Conservation (phyloP, 2,888 invertebrate species). For the Falcaria lacertinaria region DNA sequence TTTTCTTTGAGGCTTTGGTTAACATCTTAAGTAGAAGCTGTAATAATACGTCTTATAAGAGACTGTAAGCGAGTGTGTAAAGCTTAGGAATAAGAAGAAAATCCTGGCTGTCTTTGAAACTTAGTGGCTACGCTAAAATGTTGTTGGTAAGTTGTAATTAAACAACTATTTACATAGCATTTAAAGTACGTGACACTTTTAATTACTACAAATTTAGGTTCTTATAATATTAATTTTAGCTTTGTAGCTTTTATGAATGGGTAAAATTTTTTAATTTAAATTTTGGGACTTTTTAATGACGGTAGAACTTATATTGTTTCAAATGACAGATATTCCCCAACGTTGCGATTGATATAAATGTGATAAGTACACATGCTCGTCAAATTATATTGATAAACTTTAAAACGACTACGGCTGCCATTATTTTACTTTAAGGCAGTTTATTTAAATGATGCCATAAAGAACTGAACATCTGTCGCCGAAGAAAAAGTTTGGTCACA, state of each 20-base stretch:
- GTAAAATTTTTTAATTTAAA: too few species aligned
- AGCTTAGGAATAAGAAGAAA: not conserved
- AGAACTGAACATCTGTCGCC: conserved; percentile 68
- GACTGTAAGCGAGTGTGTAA: not conserved
- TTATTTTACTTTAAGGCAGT: conserved; percentile 46
- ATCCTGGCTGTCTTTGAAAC: not conserved
- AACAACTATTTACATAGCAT: too few species aligned
- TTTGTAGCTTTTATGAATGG: too few species aligned
- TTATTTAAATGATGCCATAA: conserved; percentile 70
- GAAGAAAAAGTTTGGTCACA: conserved; percentile 58
- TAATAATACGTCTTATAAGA: not conserved
- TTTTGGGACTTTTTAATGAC: too few species aligned
- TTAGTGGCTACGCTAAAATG: not conserved
- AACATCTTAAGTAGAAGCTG: not conserved
- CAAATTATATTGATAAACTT: conserved; percentile 31
- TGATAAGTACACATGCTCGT: not conserved
- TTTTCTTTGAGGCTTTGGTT: not conserved
- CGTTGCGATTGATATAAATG: not conserved
- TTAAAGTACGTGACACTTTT: too few species aligned
- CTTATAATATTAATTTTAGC: too few species aligned
- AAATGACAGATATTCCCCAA: not conserved
- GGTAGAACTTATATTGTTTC: too few species aligned
- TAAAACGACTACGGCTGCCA: conserved; percentile 35
- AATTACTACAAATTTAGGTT: too few species aligned
- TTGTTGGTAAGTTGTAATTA: not conserved